Evolutionary conservation across 2,797 vertebrate genomes (phyloP).

Genomic region (Microctenopoma steveboyesi): DNA sequence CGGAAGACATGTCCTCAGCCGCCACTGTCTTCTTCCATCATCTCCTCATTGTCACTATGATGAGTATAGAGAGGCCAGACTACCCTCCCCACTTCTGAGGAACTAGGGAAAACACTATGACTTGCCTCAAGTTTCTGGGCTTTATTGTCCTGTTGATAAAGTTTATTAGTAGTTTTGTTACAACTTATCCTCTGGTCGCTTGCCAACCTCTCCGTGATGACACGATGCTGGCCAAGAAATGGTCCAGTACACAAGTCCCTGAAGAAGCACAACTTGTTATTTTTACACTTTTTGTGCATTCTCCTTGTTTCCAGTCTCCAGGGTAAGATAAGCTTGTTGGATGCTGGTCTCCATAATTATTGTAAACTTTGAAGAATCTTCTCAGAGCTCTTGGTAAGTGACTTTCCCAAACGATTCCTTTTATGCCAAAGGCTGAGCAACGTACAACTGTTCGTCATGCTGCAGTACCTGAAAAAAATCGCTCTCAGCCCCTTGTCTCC

Average conservation of each 20-base stretch:
- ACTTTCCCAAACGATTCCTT: too few species aligned
- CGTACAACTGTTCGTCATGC: background rate
- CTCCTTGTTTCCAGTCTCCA: background rate
- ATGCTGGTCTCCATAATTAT: background rate
- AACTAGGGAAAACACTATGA: background rate
- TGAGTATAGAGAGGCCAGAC: too few species aligned
- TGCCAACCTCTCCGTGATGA: background rate
- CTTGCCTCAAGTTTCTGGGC: background rate
- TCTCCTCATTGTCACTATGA: background rate
- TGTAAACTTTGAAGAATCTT: background rate
- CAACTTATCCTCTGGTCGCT: background rate
- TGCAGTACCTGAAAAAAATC: background rate
- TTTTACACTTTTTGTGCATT: background rate
- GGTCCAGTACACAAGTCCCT: background rate
- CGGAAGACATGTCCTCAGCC: slow-evolving; percentile 1
- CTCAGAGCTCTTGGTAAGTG: background rate
- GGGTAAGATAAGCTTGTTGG: background rate
- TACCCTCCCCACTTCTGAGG: too few species aligned
- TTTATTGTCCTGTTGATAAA: background rate
- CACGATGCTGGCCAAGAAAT: background rate
- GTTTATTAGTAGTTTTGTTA: background rate
- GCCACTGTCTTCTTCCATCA: background rate
- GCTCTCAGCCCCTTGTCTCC: slow-evolving; percentile 12
- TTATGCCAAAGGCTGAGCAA: too few species aligned
- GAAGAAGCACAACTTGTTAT: background rate